Percentiles rank a stretch among this genome's conserved stretches.
phyloP scores from a whole-genome alignment of 2,797 vertebrate genomes.

The Melopsittacus undulatus region DNA sequence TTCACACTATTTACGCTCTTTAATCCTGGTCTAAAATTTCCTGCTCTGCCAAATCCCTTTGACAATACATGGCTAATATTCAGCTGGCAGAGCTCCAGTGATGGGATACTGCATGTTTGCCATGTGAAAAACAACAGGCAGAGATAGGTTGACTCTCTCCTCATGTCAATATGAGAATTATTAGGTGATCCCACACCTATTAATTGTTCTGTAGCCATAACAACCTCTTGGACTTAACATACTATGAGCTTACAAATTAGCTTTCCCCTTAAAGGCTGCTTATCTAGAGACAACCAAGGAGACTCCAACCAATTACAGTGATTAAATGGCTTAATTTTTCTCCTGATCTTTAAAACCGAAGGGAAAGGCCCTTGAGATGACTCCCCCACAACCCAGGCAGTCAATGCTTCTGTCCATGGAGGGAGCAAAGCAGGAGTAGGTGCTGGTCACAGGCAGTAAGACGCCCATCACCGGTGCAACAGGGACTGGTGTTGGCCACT shows the following conservation, averaged over 20 bases:
- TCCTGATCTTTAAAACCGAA: not conserved
- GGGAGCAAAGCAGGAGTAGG: not conserved
- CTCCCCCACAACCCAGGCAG: not conserved
- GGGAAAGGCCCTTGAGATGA: rapidly evolving
- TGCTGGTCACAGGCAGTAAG: no score
- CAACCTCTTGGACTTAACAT: not conserved
- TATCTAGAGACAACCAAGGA: not conserved
- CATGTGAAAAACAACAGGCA: not conserved
- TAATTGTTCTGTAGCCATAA: not conserved
- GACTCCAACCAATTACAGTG: not conserved
- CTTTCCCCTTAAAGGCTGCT: not conserved
- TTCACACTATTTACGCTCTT: not conserved
- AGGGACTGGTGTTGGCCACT: rapidly evolving
- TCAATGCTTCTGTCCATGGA: rapidly evolving
- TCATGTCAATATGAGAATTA: not conserved
- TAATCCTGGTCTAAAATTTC: not conserved
- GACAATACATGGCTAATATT: not conserved
- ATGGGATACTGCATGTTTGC: not conserved
- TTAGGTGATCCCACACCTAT: not conserved
- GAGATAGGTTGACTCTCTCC: not conserved
- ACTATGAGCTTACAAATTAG: not conserved
- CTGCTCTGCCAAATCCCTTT: not conserved
- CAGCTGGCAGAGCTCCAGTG: not conserved
- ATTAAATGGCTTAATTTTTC: not conserved
- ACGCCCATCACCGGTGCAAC: not conserved